A percentile compares a stretch with the other conserved stretches of the same genome.
These are phyloP conservation scores for Chiroxiphia lanceolata DNA, from an alignment of 2,797 vertebrate genomes.

Conservation along the genomic window DNA sequence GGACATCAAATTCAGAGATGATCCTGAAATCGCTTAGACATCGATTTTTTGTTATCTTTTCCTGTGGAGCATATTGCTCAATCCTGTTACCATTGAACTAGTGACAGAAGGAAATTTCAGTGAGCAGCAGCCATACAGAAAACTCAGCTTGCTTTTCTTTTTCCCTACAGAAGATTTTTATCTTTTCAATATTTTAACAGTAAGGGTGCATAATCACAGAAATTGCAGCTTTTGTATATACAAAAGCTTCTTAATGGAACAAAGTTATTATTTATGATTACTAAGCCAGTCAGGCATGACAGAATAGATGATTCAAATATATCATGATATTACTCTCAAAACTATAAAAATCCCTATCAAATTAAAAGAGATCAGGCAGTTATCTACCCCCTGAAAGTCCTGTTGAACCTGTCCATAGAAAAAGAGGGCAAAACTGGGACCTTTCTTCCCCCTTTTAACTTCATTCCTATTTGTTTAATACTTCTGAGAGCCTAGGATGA, in stretches of 20 bases:
- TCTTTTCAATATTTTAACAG: neutral
- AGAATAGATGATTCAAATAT: neutral
- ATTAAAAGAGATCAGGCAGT: neutral
- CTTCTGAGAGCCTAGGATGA: neutral
- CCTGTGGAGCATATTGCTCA: slow-evolving; percentile 4
- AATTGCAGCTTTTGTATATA: neutral
- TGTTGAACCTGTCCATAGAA: neutral
- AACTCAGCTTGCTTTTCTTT: neutral
- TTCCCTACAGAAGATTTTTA: neutral
- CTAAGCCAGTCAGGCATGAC: neutral
- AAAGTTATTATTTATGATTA: neutral
- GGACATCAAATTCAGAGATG: slow-evolving; percentile 28
- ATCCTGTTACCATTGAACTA: slow-evolving; percentile 19
- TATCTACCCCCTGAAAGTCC: neutral
- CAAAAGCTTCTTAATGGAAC: neutral
- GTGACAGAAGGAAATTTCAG: neutral
- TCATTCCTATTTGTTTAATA: neutral
- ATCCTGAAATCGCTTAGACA: slow-evolving; percentile 27
- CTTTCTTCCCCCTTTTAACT: neutral
- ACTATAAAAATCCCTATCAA: neutral
- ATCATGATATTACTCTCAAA: neutral
- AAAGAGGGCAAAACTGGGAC: neutral
- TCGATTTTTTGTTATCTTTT: slow-evolving; percentile 37
- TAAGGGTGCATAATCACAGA: neutral
- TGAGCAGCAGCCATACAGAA: neutral